Percentiles rank a stretch among this genome's conserved stretches.
phyloP scores from a whole-genome alignment of 2,888 invertebrate species.

The Iphiclides podalirius region DNA sequence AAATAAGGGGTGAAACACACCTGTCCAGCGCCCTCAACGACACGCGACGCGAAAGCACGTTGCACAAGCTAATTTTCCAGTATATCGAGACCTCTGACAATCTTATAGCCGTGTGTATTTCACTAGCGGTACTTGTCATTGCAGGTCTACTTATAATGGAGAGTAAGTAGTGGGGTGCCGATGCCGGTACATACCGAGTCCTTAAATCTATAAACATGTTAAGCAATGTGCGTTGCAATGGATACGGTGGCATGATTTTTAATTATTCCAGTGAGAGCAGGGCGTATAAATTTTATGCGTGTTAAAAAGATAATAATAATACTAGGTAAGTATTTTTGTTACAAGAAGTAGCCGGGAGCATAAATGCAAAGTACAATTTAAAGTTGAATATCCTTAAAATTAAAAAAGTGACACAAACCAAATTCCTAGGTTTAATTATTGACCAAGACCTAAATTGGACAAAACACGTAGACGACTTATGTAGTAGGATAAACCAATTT shows the following conservation, averaged over 20 bases:
- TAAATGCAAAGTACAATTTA: too few species aligned
- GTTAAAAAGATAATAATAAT: conserved; percentile 27
- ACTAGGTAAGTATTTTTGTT: conserved; percentile 10
- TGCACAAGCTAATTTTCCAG: conserved; percentile 48
- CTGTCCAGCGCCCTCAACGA: conserved; percentile 72
- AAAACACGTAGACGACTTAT: too few species aligned
- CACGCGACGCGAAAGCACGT: conserved; percentile 69
- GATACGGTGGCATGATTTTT: conserved; percentile 50
- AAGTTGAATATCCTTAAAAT: background rate
- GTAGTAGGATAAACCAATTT: too few species aligned
- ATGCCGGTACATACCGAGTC: conserved; percentile 43
- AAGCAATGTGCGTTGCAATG: conserved; percentile 67
- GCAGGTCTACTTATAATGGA: conserved; percentile 43
- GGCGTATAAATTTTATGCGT: conserved; percentile 48
- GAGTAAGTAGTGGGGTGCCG: conserved; percentile 45
- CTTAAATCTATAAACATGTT: conserved; percentile 59
- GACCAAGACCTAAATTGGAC: too few species aligned
- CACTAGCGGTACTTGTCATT: conserved; percentile 16
- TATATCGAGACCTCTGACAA: conserved; percentile 41
- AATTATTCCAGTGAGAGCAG: conserved; percentile 42
- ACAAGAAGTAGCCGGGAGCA: too few species aligned
- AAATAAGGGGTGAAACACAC: conserved; percentile 73
- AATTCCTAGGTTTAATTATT: too few species aligned
- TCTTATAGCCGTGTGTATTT: conserved; percentile 20
- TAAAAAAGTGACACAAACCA: too few species aligned